Percentiles rank a stretch among this genome's conserved stretches.
Evolutionary conservation across 1,140 invertebrate species (phyloP).

Genomic region (Lucilia cuprina): DNA sequence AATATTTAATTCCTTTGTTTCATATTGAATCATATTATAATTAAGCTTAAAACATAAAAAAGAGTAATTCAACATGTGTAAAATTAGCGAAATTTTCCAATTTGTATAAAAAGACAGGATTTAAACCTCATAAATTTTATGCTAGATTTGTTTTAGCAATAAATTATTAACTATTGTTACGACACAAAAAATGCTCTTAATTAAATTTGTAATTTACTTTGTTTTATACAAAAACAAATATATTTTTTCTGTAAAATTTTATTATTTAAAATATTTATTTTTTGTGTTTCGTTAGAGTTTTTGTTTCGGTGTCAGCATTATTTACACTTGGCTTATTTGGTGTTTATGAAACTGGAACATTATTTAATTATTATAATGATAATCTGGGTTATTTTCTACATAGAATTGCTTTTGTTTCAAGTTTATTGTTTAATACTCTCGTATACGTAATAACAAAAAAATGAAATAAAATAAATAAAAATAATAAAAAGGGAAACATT

Average conservation of each 20-base stretch:
- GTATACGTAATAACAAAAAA: neutral
- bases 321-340: constrained; percentile 17
- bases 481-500: neutral
- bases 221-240: neutral
- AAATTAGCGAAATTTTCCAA: too few relatives aligned
- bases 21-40: too few relatives aligned
- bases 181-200: neutral
- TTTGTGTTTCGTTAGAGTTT: neutral
- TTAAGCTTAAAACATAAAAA: too few relatives aligned
- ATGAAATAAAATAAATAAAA: neutral
- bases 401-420: neutral
- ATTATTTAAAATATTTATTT: neutral
- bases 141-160: neutral
- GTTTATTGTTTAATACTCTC: neutral
- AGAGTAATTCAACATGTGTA: too few relatives aligned
- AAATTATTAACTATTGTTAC: neutral
- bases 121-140: neutral
- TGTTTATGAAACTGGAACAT: constrained; percentile 11
- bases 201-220: neutral
- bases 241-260: neutral
- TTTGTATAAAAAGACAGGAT: neutral
- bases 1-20: too few relatives aligned
- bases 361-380: constrained; percentile 16
- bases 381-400: constrained; percentile 1
- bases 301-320: neutral